These are phyloP conservation scores for Sylvicapra grimmia DNA, from an alignment of 2,113 vertebrate species.

Conservation along the genomic window DNA sequence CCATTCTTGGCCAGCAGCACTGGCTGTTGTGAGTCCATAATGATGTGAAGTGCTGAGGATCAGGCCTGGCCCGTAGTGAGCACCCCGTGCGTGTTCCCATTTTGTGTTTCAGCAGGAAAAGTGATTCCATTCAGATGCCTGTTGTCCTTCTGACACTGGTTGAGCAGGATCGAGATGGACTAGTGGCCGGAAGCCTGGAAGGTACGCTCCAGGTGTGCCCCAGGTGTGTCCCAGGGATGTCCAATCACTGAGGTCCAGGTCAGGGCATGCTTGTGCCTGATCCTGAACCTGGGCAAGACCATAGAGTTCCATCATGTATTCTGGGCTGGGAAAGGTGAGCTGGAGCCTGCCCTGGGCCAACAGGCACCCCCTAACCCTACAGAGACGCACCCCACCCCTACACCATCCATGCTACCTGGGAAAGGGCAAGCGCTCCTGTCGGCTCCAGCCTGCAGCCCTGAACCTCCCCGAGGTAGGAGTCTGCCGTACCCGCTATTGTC, in stretches of 20 bases:
- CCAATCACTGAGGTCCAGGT: background rate
- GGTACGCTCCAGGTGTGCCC: background rate
- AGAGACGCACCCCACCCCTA: background rate
- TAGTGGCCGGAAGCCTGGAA: background rate
- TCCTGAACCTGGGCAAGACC: background rate
- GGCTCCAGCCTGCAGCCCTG: background rate
- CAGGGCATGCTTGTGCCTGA: background rate
- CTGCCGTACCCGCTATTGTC: accelerated
- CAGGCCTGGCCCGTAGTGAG: accelerated
- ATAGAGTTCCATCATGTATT: background rate
- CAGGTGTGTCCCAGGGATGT: background rate
- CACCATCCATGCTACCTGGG: background rate
- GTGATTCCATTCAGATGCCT: background rate
- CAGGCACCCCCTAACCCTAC: background rate
- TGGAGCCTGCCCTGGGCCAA: background rate
- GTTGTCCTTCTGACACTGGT: background rate
- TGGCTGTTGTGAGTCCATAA: background rate
- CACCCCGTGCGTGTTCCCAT: accelerated
- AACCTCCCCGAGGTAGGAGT: background rate
- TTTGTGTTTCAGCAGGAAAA: background rate
- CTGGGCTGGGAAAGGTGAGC: background rate
- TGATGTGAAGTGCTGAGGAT: background rate
- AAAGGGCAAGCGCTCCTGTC: background rate
- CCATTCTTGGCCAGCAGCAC: background rate
- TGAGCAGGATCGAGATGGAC: background rate